These are phyloP conservation scores for Cephalotes varians DNA, from an alignment of 2,888 invertebrate species.

Conservation along the genomic window DNA sequence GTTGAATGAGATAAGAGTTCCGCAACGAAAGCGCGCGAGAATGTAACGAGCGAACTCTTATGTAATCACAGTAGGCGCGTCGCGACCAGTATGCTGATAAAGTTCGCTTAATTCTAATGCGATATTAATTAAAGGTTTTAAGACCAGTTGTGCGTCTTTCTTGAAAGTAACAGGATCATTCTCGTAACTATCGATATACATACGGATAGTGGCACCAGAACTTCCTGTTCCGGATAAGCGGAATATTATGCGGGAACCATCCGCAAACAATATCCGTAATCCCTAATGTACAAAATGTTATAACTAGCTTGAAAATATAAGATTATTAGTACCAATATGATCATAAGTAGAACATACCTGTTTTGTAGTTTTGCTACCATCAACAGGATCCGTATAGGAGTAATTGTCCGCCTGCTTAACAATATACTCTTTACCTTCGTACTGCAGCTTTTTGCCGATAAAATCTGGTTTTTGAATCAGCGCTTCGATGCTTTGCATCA, in stretches of 20 bases:
- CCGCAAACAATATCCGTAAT: constrained; percentile 96
- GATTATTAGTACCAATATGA: background rate
- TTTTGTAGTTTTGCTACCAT: constrained; percentile 94
- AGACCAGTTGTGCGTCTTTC: constrained; percentile 87
- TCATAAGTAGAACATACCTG: constrained; percentile 88
- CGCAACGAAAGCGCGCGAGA: background rate
- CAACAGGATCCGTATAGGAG: constrained; percentile 98
- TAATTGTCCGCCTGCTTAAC: constrained; percentile 96
- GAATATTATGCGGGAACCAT: constrained; percentile 97
- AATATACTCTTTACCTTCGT: constrained; percentile 90
- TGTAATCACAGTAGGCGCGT: constrained; percentile 98
- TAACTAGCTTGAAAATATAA: constrained; percentile 6
- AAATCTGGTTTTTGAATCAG: constrained; percentile 89
- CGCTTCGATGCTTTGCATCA: constrained; percentile 94
- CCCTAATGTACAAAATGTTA: constrained; percentile 88
- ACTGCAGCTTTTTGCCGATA: constrained; percentile 88
- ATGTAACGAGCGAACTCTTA: constrained; percentile 84
- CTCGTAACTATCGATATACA: constrained; percentile 98
- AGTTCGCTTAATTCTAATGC: constrained; percentile 95
- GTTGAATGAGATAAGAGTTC: background rate
- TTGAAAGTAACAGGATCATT: constrained; percentile 86
- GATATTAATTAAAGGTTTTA: constrained; percentile 95
- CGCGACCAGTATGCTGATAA: constrained; percentile 94
- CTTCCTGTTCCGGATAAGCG: constrained; percentile 99
- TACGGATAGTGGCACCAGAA: constrained; percentile 97